Evolutionary conservation across 2,797 vertebrate species (phyloP), one percentile per base, ranked within the genome.

Genomic region (Ceryle rudis): DNA sequence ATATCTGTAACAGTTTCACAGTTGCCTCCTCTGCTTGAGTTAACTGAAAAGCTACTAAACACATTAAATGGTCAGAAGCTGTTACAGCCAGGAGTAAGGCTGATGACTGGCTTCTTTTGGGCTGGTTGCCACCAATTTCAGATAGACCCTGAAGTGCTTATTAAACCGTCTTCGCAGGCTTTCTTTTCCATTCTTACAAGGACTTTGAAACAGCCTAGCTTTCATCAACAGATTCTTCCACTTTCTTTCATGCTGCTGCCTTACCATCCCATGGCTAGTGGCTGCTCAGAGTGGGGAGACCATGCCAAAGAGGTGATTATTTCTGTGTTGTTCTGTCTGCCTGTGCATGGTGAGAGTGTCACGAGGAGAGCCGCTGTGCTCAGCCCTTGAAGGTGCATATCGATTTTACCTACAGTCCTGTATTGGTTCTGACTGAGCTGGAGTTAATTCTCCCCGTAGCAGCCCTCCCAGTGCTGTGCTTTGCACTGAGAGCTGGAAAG

Each of bases 291-390:
- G 7, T 16, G 18, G 21, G 31, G 31, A 31, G 25, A 69, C 21
- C 10, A 46, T 46, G 61, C 33, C 49, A 5, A 42, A 35, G 52
- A 54, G 18, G 49, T 61, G 26, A n/a, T 23, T 16, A 37, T 42
- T 69, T 69, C 51, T 7, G 1, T 15, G 14, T 10, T 18, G 51
- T 54, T 79, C 37, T 3, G 1, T n/a, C 1, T 11, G 67, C n/a
- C 64, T 29, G 14, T 9, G 46, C 31, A 9, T 1, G 4, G 39
- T 0, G 5, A n/a, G 62, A 62, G 15, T 65, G 16, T 0, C 0
- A 2, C 0, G 2, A 33, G 51, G 21, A 86, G 39, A 39, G 3
- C 3, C 0, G 0, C 4, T 1, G 65, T 4, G 26, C 66, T 81
- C 74, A 79, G 55, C 39, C 42, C 46, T 67, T 9, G 31, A 37